Evolutionary conservation across 2,888 invertebrate species (phyloP).

Genomic region (Platycheirus rosarum): DNA sequence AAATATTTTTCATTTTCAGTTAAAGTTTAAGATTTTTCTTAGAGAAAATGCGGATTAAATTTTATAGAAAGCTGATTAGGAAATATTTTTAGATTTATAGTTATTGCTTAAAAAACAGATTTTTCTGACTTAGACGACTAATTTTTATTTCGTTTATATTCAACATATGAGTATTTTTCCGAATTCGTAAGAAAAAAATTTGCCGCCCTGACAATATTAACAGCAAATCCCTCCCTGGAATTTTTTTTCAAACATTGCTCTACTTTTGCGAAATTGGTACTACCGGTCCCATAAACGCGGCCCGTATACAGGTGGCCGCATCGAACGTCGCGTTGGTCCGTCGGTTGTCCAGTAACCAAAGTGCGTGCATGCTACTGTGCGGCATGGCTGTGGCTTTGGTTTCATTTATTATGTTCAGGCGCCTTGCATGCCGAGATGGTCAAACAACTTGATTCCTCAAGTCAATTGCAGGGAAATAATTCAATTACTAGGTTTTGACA

Average conservation of each 20-base stretch:
- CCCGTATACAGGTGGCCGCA: constrained; percentile 48
- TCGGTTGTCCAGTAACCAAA: background rate
- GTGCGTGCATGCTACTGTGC: constrained; percentile 18
- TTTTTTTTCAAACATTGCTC: constrained; percentile 5
- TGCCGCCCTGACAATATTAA: background rate
- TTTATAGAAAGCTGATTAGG: too few relatives aligned
- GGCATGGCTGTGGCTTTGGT: background rate
- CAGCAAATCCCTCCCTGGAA: constrained; percentile 1
- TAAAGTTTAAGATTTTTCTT: too few relatives aligned
- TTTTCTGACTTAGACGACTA: too few relatives aligned
- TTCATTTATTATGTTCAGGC: background rate
- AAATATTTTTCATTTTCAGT: too few relatives aligned
- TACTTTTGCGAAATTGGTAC: constrained; percentile 6
- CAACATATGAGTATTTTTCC: too few relatives aligned
- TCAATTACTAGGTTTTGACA: constrained; percentile 61
- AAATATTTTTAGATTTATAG: too few relatives aligned
- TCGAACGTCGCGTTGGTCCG: too few relatives aligned
- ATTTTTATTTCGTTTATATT: too few relatives aligned
- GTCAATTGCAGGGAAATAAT: constrained; percentile 71
- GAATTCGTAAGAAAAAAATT: background rate
- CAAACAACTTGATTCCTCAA: constrained; percentile 60
- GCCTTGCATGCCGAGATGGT: constrained; percentile 45
- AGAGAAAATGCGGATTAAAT: too few relatives aligned
- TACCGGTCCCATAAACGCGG: constrained; percentile 22
- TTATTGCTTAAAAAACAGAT: too few relatives aligned